Percentiles rank a stretch among this genome's conserved stretches.
phyloP scores from a whole-genome alignment of 2,113 vertebrate species.

The Syrmaticus mikado region DNA sequence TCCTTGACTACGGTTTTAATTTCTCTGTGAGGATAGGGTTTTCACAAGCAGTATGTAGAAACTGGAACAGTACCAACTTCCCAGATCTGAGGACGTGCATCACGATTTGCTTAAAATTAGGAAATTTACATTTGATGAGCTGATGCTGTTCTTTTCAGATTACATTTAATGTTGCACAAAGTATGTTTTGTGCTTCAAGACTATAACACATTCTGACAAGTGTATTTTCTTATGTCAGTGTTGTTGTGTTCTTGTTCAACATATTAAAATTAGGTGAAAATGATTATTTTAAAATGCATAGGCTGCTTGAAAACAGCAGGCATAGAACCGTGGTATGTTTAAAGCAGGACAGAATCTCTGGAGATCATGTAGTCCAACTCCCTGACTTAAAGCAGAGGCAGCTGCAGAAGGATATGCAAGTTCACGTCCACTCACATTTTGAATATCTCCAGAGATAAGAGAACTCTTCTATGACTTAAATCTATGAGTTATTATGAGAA shows the following conservation, averaged over 20 bases:
- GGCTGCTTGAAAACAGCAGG: neutral
- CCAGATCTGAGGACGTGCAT: neutral
- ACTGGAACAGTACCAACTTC: neutral
- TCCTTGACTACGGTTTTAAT: neutral
- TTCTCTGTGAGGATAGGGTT: fast-evolving
- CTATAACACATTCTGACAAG: neutral
- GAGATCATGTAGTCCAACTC: neutral
- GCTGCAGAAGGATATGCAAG: neutral
- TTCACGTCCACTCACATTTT: neutral
- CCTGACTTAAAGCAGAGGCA: neutral
- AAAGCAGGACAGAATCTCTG: neutral
- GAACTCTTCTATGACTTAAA: too few species aligned
- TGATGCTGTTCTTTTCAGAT: neutral
- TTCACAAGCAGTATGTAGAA: neutral
- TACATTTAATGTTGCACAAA: neutral
- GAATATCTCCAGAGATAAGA: neutral
- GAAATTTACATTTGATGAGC: neutral
- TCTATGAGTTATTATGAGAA: too few species aligned
- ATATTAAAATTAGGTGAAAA: neutral
- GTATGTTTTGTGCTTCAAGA: neutral
- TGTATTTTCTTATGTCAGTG: neutral
- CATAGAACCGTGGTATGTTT: fast-evolving
- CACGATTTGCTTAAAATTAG: neutral
- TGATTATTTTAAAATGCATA: neutral
- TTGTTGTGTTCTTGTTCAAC: neutral